Conservation (phyloP, 35 echinoderm and acorn worm species). For the Heliocidaris erythrogramma region DNA sequence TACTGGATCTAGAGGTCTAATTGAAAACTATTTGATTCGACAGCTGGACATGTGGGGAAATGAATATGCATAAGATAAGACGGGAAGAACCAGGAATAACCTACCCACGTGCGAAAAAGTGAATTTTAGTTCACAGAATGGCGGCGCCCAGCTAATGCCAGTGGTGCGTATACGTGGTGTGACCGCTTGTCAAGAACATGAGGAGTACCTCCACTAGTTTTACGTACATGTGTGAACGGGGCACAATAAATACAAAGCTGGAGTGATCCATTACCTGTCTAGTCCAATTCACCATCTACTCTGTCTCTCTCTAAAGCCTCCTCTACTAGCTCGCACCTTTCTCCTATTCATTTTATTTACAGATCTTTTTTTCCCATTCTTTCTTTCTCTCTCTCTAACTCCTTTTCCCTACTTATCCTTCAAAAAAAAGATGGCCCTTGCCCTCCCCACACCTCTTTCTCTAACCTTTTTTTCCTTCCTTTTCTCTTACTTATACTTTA, state of each 20-base stretch:
- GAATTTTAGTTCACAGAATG: no score
- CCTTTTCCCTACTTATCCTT: not conserved
- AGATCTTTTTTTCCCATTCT: not conserved
- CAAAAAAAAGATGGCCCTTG: not conserved
- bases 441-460: not conserved
- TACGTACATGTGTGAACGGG: not conserved
- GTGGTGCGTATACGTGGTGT: no score
- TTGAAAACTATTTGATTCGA: no score
- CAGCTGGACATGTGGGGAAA: no score
- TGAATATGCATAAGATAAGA: no score
- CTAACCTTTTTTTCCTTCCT: no score
- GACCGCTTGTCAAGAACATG: no score
- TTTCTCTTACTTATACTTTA: not conserved
- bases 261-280: conserved; percentile 1
- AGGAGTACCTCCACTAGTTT: no score
- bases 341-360: not conserved
- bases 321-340: not conserved
- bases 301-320: not conserved
- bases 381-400: not conserved
- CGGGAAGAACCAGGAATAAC: no score
- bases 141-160: no score
- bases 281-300: not conserved
- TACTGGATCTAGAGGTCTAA: no score
- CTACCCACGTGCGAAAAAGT: no score
- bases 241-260: not conserved